Percentiles rank a stretch among this genome's conserved stretches.
Evolutionary conservation across 2,113 vertebrate genomes (phyloP).

Genomic region (Gallinago media): DNA sequence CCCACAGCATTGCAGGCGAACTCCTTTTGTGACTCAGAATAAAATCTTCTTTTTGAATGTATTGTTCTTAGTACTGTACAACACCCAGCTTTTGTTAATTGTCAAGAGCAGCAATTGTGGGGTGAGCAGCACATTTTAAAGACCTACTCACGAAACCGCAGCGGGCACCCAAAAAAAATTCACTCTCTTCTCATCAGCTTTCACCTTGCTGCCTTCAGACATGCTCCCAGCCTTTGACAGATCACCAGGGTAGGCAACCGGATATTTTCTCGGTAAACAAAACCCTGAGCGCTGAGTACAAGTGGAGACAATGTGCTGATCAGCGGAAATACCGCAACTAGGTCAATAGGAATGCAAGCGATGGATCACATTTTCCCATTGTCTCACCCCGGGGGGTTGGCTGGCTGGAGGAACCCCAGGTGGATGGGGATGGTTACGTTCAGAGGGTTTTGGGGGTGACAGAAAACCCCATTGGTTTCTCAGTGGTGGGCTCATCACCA

Average conservation of each 20-base stretch:
- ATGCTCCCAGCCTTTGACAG: neutral
- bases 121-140: neutral
- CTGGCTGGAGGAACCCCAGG: neutral
- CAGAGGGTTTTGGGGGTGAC: neutral
- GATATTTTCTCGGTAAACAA: conserved; percentile 68
- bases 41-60: conserved; percentile 13
- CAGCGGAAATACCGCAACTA: conserved; percentile 39
- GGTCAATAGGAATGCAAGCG: conserved; percentile 44
- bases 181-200: conserved; percentile 46
- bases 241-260: neutral
- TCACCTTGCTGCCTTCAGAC: conserved; percentile 43
- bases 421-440: neutral
- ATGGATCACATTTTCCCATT: conserved; percentile 55
- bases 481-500: neutral
- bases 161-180: neutral
- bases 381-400: neutral
- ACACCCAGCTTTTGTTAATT: neutral
- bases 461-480: neutral
- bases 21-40: conserved; percentile 56
- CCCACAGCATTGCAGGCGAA: neutral
- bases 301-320: conserved; percentile 56
- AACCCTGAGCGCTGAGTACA: neutral
- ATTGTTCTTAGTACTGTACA: neutral
- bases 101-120: neutral
- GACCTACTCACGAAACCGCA: conserved; percentile 8